Evolutionary conservation across 2,888 invertebrate genomes (phyloP), one percentile per base, ranked within the genome.

Genomic region (Entomobrya multifasciata): DNA sequence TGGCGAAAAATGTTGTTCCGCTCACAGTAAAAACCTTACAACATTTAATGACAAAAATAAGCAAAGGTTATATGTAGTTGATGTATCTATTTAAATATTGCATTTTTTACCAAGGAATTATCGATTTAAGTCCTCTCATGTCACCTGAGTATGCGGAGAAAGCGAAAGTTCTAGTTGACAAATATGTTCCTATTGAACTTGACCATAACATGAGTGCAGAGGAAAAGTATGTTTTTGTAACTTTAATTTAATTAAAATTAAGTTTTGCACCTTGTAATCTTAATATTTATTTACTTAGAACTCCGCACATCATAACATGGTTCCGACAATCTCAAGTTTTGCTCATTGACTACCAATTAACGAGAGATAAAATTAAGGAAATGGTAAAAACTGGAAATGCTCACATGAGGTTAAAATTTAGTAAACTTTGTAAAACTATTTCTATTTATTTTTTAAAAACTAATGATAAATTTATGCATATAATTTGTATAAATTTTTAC

Each of bases 21-120:
- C 97, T 92, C 97, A 97, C 93, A 96, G 97, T 95, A 93, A 92
- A 93, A n/a, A n/a, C n/a, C n/a, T n/a, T n/a, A n/a, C n/a, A n/a
- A n/a, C n/a, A n/a, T n/a, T n/a, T n/a, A n/a, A n/a, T n/a, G n/a
- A n/a, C n/a, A n/a, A n/a, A n/a, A n/a, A n/a, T n/a, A n/a, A n/a
- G n/a, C n/a, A n/a, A n/a, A n/a, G n/a, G n/a, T n/a, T n/a, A n/a
- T n/a, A n/a, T n/a, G n/a, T n/a, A n/a, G n/a, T n/a, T n/a, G n/a
- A n/a, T n/a, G n/a, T n/a, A n/a, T n/a, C n/a, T 36, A 4, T 36
- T 6, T 36, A 36, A 4, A 6, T 36, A 6, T 36, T 36, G n/a
- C 36, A n/a, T n/a, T n/a, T n/a, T n/a, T n/a, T n/a, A n/a, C 92
- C 13, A 90, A 96, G 96, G 95, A 85, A 96, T 97, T 92, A 95